Base-by-base conservation (phyloP, 2,113 vertebrate genomes). In the Ameiurus melas region DNA sequence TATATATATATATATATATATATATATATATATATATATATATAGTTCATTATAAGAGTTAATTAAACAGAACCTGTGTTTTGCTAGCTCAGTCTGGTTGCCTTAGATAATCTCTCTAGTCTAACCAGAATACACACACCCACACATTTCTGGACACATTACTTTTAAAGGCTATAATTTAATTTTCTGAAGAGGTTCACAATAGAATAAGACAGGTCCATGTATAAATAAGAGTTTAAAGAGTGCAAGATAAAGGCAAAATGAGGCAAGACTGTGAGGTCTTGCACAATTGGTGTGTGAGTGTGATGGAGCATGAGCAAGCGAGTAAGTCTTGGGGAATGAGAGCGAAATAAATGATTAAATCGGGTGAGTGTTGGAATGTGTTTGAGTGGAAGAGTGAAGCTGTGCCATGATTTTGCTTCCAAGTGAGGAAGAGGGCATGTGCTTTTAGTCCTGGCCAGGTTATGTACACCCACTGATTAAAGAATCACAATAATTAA, bases 21-120 rank as follows among this genome's bases (percentile, higher is more conserved):
- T n/a, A n/a, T n/a, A n/a, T n/a, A n/a, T n/a, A n/a, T 43, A 43
- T 43, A 43, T 43, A 43, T 5, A 5, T n/a, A n/a, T n/a, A n/a
- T n/a, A n/a, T n/a, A 47, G 5, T 47, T 47, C 5, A 47, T 47
- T 51, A 73, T 84, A 87, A 75, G 64, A 86, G 90, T 89, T 91
- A 89, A 91, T 91, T 91, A 87, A 83, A 85, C n/a, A 83, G 51
- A 87, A 83, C 60, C 77, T 89, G 66, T 89, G 80, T 87, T 89
- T 62, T 85, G 81, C 84, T 85, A 36, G 58, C 89, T 87, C 87
- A 85, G 87, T 90, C 87, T 91, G 85, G 82, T 87, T 87, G 77
- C 88, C 30, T 83, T 53, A 89, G 90, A 89, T 91, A 89, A 91
- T 87, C 57, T 47, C 51, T 36, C 57, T 25, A 75, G 77, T 47